These are phyloP conservation scores for Herpailurus yagouaroundi DNA, from an alignment of 2,113 vertebrate genomes.

Conservation along the genomic window DNA sequence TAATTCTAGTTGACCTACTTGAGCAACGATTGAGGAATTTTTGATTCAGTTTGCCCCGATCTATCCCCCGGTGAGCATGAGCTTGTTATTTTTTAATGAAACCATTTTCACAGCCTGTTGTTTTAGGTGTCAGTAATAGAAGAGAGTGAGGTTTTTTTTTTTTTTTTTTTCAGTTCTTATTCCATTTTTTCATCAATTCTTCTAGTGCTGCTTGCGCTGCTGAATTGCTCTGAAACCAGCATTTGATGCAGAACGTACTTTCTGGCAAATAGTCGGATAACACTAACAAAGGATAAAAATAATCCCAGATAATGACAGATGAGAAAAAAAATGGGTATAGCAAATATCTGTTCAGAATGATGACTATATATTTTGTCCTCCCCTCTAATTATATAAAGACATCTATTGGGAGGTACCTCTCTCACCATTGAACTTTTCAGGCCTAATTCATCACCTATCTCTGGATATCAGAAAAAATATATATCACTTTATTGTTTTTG, in stretches of 20 bases:
- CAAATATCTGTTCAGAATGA: constrained; percentile 45
- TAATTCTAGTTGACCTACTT: constrained; percentile 97
- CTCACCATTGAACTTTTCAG: constrained; percentile 29
- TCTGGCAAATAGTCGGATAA: constrained; percentile 63
- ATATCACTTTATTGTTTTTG: not conserved
- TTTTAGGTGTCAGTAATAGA: constrained; percentile 82
- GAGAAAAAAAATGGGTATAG: not conserved
- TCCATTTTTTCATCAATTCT: constrained; percentile 73
- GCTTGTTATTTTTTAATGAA: constrained; percentile 90
- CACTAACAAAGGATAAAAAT: constrained; percentile 74
- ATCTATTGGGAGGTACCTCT: not conserved
- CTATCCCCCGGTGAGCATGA: constrained; percentile 83
- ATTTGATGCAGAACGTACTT: not conserved
- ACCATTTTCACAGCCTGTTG: constrained; percentile 85
- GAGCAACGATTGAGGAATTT: constrained; percentile 89
- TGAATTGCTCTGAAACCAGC: constrained; percentile 30
- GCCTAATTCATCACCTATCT: not conserved
- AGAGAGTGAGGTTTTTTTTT: constrained; percentile 11
- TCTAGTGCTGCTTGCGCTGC: constrained; percentile 2
- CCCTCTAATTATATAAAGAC: not conserved
- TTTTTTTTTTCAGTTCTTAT: not conserved
- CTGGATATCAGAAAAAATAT: constrained; percentile 1
- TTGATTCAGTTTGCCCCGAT: constrained; percentile 83
- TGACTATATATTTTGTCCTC: not conserved
- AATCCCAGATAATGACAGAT: constrained; percentile 38